A percentile compares a stretch with the other conserved stretches of the same genome.
These are phyloP conservation scores for Eulemur rubriventer DNA, from an alignment of 2,797 vertebrate genomes.

Conservation along the genomic window DNA sequence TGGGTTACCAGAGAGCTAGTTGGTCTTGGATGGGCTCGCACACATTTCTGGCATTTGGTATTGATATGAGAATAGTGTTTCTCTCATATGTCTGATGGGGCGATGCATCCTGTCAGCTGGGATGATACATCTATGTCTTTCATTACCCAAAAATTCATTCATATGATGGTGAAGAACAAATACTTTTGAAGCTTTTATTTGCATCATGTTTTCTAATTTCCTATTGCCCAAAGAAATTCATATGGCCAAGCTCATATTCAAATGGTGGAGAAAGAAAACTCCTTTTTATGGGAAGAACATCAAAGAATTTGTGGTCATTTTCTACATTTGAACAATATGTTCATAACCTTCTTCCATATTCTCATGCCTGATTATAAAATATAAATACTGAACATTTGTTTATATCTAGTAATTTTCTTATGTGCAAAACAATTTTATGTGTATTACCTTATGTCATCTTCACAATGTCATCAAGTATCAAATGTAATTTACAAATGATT, in stretches of 20 bases:
- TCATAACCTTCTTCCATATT: conserved; percentile 7
- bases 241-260: neutral
- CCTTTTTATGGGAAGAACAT: neutral
- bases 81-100: neutral
- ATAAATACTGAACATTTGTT: neutral
- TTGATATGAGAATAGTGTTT: neutral
- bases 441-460: conserved; percentile 27
- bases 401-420: neutral
- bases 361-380: conserved; percentile 22
- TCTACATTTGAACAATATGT: conserved; percentile 13
- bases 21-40: neutral
- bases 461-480: neutral
- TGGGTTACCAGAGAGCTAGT: neutral
- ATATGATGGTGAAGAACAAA: neutral
- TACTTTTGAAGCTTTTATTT: neutral
- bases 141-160: neutral
- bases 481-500: conserved; percentile 8
- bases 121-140: neutral
- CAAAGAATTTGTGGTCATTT: neutral
- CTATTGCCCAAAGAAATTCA: neutral
- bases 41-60: neutral
- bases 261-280: neutral
- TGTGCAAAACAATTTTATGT: conserved; percentile 6
- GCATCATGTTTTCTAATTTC: neutral
- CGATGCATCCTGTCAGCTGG: neutral